Evolutionary conservation across 2,888 invertebrate species (phyloP).

Genomic region (Morpho achilles): DNA sequence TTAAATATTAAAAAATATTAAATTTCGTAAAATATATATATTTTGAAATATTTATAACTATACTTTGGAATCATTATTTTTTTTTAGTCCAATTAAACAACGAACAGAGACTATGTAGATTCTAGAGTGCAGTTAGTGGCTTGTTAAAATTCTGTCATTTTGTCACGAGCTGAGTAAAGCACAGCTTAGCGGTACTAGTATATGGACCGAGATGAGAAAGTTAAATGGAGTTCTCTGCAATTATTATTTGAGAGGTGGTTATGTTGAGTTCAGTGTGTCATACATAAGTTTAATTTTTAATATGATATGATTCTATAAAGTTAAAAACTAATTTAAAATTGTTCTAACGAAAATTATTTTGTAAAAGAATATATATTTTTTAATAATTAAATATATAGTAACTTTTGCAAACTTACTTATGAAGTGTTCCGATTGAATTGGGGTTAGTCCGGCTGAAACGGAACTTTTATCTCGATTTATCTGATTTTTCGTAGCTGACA

Average conservation of each 20-base stretch:
- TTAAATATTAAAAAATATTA: no score
- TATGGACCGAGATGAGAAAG: constrained; percentile 70
- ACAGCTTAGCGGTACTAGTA: constrained; percentile 67
- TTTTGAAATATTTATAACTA: no score
- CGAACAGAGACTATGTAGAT: background rate
- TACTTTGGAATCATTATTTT: background rate
- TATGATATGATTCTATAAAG: no score
- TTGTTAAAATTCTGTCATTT: constrained; percentile 70
- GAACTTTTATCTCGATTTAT: constrained; percentile 27
- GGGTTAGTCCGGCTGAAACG: constrained; percentile 28
- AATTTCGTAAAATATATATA: no score
- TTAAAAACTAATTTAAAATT: no score
- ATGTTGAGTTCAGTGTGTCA: constrained; percentile 58
- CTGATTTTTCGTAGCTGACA: constrained; percentile 13
- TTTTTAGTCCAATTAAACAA: background rate
- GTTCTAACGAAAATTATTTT: no score
- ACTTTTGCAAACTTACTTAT: constrained; percentile 30
- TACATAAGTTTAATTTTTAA: no score
- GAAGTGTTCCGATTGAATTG: constrained; percentile 30
- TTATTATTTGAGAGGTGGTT: constrained; percentile 70
- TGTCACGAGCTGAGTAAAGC: constrained; percentile 66
- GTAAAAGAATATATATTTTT: no score
- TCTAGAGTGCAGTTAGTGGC: constrained; percentile 9
- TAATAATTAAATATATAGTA: constrained; percentile 20
- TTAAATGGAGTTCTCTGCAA: constrained; percentile 74